These are phyloP conservation scores for human (Homo sapiens) DNA, from an alignment of 2,113 vertebrate genomes.

Conservation along the genomic window DNA sequence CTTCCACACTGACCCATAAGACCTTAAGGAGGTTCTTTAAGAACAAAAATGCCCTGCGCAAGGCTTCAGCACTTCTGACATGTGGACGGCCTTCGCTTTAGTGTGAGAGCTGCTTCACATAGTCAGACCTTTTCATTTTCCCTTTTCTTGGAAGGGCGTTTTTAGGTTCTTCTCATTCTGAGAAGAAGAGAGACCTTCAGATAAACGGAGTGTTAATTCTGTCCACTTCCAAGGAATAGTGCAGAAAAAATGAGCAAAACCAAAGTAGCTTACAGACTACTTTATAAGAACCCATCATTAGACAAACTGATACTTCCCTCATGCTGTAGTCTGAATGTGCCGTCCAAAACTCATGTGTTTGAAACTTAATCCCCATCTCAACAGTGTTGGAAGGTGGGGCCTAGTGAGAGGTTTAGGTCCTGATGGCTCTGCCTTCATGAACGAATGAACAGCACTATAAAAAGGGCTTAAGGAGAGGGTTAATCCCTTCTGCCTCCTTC, in stretches of 20 bases:
- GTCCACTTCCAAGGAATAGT: neutral
- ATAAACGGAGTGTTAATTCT: too few species aligned
- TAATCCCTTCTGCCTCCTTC: neutral
- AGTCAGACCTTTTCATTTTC: neutral
- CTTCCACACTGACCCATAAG: neutral
- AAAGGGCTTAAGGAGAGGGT: neutral
- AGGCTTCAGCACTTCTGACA: neutral
- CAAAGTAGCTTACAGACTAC: neutral
- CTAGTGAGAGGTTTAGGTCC: neutral
- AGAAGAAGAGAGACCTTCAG: neutral
- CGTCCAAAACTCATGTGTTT: too few species aligned
- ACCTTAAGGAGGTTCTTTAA: neutral
- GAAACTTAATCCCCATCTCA: neutral
- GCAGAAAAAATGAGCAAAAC: neutral
- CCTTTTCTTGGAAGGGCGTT: neutral
- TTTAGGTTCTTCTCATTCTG: neutral
- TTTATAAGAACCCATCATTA: too few species aligned
- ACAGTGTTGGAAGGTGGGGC: neutral
- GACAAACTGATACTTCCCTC: too few species aligned
- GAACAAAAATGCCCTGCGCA: neutral
- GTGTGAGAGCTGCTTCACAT: neutral
- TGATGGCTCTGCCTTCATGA: neutral
- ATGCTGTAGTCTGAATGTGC: neutral
- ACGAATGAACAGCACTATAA: neutral
- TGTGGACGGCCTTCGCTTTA: too few species aligned